phyloP scores from a whole-genome alignment of 2,888 invertebrate genomes.

The Stegana nigrithorax region DNA sequence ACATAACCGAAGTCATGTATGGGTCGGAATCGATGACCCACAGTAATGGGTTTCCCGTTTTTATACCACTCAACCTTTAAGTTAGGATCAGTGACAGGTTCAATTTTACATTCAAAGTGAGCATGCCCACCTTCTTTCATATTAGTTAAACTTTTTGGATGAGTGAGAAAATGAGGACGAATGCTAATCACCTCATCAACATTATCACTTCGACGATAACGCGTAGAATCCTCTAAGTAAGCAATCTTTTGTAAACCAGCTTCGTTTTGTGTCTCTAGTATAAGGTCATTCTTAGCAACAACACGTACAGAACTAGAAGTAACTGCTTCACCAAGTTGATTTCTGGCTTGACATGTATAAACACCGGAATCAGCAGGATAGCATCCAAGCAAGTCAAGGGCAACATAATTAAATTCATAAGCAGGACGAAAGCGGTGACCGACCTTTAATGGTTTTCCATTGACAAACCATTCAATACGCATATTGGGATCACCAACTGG shows the following conservation, averaged over 20 bases:
- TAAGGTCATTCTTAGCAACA: constrained; percentile 87
- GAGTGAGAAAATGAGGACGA: constrained; percentile 86
- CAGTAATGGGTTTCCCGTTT: constrained; percentile 92
- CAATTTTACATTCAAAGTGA: constrained; percentile 97
- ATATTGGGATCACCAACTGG: constrained; percentile 92
- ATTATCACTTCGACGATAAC: constrained; percentile 84
- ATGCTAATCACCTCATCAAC: constrained; percentile 86
- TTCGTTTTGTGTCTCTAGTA: constrained; percentile 90
- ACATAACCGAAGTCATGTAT: constrained; percentile 99
- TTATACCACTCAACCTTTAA: constrained; percentile 97
- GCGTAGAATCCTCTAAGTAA: constrained; percentile 87
- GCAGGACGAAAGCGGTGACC: constrained; percentile 96
- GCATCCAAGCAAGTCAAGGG: constrained; percentile 93
- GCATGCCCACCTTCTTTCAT: constrained; percentile 91
- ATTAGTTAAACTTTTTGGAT: constrained; percentile 87
- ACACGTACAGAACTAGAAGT: constrained; percentile 92
- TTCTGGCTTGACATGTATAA: constrained; percentile 94
- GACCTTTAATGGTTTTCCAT: constrained; percentile 90
- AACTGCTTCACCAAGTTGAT: constrained; percentile 93
- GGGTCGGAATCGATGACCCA: constrained; percentile 94
- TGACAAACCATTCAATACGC: constrained; percentile 96
- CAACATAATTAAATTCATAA: constrained; percentile 97
- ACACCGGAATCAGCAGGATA: constrained; percentile 98
- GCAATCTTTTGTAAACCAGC: constrained; percentile 93
- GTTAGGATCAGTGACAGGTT: constrained; percentile 96